These are phyloP conservation scores for Lithophane ornitopus DNA, from an alignment of 2,888 invertebrate species.

Conservation along the genomic window DNA sequence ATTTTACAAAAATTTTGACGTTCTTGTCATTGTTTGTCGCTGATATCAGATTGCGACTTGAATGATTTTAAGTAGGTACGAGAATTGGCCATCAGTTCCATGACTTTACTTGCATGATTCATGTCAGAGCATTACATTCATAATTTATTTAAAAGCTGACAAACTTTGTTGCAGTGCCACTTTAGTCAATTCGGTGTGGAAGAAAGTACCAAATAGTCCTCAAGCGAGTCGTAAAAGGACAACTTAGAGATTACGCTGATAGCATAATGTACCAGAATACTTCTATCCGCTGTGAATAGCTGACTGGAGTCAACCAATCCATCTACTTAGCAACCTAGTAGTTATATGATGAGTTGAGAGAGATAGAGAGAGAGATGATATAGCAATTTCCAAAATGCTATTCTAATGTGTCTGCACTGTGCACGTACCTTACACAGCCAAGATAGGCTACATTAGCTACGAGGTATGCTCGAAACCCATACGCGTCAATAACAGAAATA, in stretches of 20 bases:
- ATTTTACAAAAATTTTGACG: not conserved
- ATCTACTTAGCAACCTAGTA: not conserved
- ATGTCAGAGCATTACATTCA: conserved; percentile 1
- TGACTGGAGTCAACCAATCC: not conserved
- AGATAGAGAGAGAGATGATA: not conserved
- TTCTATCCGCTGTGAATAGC: not conserved
- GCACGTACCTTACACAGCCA: too few relatives aligned
- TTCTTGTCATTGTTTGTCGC: not conserved
- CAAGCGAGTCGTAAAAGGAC: conserved; percentile 15
- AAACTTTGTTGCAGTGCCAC: conserved; percentile 5
- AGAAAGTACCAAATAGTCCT: conserved; percentile 26
- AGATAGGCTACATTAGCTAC: too few relatives aligned
- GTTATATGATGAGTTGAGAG: not conserved
- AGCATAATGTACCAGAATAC: not conserved
- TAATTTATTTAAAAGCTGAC: conserved; percentile 20
- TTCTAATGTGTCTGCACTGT: too few relatives aligned
- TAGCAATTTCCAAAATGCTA: not conserved
- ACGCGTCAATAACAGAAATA: too few relatives aligned
- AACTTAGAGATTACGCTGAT: conserved; percentile 1
- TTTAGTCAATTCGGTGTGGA: not conserved
- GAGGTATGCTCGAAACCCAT: too few relatives aligned
- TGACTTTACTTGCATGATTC: not conserved
- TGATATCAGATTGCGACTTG: not conserved
- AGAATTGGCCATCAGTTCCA: not conserved
- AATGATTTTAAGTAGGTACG: not conserved